A percentile compares a stretch with the other conserved stretches of the same genome.
Evolutionary conservation across 2,113 vertebrate species (phyloP).

Genomic region (Calidris pygmaea): DNA sequence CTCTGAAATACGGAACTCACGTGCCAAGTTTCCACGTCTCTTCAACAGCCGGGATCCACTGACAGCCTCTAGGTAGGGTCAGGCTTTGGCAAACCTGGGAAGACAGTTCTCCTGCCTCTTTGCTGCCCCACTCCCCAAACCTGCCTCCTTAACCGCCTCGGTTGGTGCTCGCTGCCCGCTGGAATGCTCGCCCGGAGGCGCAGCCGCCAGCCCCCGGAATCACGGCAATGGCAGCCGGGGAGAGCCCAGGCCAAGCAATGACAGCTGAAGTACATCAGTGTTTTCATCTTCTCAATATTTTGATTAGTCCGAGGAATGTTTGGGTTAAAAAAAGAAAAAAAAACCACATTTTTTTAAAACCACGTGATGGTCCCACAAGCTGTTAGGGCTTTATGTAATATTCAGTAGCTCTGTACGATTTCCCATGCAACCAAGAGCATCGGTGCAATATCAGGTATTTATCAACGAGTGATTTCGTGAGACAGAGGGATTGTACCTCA

Average conservation of each 20-base stretch:
- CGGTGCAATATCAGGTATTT: rapidly evolving
- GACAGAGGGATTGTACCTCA: rapidly evolving
- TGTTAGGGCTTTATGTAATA: background rate
- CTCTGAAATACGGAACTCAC: background rate
- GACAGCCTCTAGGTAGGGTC: background rate
- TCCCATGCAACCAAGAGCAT: rapidly evolving
- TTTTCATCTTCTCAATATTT: slow-evolving; percentile 14
- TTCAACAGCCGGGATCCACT: background rate
- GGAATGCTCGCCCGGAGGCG: rapidly evolving
- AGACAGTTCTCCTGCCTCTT: background rate
- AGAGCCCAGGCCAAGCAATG: rapidly evolving
- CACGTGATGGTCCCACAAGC: background rate
- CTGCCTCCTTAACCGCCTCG: background rate
- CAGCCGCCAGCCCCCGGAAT: background rate
- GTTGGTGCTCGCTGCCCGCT: rapidly evolving
- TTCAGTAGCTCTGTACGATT: background rate
- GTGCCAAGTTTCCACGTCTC: slow-evolving; percentile 31
- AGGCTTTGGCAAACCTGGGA: background rate
- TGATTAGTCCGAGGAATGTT: background rate
- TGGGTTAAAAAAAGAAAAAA: background rate
- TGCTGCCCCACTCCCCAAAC: background rate
- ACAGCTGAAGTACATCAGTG: background rate
- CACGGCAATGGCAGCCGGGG: background rate
- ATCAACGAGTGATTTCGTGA: rapidly evolving
- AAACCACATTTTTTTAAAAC: background rate